Percentiles rank a stretch among this genome's conserved stretches.
Conservation (phyloP, 1,140 invertebrate genomes). For the Hydropsyche tenuis region DNA sequence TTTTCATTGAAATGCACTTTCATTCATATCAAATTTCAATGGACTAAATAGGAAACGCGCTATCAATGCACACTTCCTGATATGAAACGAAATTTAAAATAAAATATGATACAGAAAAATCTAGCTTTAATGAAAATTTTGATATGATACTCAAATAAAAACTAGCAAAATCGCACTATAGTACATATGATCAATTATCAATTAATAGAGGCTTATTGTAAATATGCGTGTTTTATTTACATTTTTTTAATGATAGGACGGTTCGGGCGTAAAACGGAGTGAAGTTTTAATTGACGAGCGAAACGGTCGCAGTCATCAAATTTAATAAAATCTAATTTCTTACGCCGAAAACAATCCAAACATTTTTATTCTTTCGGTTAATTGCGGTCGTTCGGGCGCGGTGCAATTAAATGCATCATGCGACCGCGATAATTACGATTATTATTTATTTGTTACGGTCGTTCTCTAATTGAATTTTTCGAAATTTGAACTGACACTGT, state of each 20-base stretch:
- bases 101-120: too few relatives aligned
- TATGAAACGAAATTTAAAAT: too few relatives aligned
- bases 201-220: background rate
- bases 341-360: background rate
- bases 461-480: conserved; percentile 34
- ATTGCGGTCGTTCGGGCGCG: conserved; percentile 5
- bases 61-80: too few relatives aligned
- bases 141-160: too few relatives aligned
- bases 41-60: too few relatives aligned
- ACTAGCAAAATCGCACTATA: too few relatives aligned
- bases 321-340: conserved; percentile 15
- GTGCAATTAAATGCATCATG: conserved; percentile 30
- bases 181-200: background rate
- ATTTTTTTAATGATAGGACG: background rate
- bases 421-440: conserved; percentile 27
- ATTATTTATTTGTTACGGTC: conserved; percentile 25
- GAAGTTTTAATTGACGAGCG: background rate
- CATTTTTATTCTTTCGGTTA: conserved; percentile 21
- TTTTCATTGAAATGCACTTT: too few relatives aligned
- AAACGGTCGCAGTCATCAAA: conserved; percentile 16
- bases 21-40: too few relatives aligned
- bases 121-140: too few relatives aligned
- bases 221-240: background rate
- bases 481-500: background rate
- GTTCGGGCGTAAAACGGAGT: background rate